A percentile compares a stretch with the other conserved stretches of the same genome.
These are phyloP conservation scores for Bostrychus sinensis DNA, from an alignment of 2,113 vertebrate genomes.

Conservation along the genomic window DNA sequence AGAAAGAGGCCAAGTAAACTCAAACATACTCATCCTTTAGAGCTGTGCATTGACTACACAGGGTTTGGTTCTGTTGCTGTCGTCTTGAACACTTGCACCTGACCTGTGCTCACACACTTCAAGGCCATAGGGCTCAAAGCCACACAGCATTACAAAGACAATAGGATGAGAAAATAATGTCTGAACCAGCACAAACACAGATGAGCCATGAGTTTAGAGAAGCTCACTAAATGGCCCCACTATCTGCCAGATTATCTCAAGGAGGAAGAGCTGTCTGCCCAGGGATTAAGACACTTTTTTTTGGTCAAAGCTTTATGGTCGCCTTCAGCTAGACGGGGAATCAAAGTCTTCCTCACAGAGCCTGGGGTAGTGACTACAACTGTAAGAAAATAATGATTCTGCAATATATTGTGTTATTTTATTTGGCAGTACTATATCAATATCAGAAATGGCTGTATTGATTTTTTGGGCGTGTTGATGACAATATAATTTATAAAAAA, in stretches of 20 bases:
- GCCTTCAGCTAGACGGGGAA: slow-evolving; percentile 46
- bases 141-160: slow-evolving; percentile 60
- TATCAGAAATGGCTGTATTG: too few relatives aligned
- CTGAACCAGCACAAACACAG: slow-evolving; percentile 75
- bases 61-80: neutral
- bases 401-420: too few relatives aligned
- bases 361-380: too few relatives aligned
- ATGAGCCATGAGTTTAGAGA: slow-evolving; percentile 37
- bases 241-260: slow-evolving; percentile 69
- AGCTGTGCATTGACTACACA: neutral
- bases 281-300: slow-evolving; percentile 63
- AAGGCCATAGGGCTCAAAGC: slow-evolving; percentile 54
- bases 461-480: too few relatives aligned
- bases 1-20: too few relatives aligned
- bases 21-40: neutral
- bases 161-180: slow-evolving; percentile 60
- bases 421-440: too few relatives aligned
- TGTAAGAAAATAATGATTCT: too few relatives aligned
- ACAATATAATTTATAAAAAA: too few relatives aligned
- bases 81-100: slow-evolving; percentile 53
- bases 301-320: slow-evolving; percentile 64
- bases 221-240: slow-evolving; percentile 43
- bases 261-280: slow-evolving; percentile 51
- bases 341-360: slow-evolving; percentile 49
- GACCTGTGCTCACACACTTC: slow-evolving; percentile 35